Percentiles rank a stretch among this genome's conserved stretches.
These are phyloP conservation scores for Achlya flavicornis DNA, from an alignment of 2,888 invertebrate genomes.

Conservation along the genomic window DNA sequence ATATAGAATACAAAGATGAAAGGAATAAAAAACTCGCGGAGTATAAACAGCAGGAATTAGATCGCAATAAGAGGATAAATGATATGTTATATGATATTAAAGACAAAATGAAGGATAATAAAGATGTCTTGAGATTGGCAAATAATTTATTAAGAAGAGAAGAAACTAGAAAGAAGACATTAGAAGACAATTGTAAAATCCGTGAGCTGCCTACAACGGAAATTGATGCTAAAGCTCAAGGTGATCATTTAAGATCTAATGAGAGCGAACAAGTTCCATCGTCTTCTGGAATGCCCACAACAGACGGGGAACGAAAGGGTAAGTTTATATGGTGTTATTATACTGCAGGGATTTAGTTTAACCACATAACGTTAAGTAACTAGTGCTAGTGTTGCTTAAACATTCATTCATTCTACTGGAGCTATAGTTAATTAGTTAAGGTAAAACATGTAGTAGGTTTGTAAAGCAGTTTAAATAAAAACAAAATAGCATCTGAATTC, in stretches of 20 bases:
- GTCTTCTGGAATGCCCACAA: constrained; percentile 21
- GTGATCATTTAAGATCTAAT: constrained; percentile 47
- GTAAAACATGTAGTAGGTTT: too few relatives aligned
- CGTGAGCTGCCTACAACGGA: constrained; percentile 36
- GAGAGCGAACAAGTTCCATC: constrained; percentile 15
- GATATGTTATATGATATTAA: constrained; percentile 69
- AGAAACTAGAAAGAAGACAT: constrained; percentile 50
- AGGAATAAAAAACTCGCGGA: constrained; percentile 48
- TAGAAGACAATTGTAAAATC: constrained; percentile 36
- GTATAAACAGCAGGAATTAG: constrained; percentile 51
- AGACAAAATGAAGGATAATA: constrained; percentile 75
- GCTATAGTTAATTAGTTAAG: too few relatives aligned
- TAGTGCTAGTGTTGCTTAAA: too few relatives aligned
- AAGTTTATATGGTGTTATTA: neutral
- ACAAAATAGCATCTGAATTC: too few relatives aligned
- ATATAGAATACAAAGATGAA: constrained; percentile 45
- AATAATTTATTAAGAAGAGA: constrained; percentile 67
- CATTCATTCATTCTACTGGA: neutral
- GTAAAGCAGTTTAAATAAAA: too few relatives aligned
- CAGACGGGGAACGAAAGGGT: constrained; percentile 29
- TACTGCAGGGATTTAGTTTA: too few relatives aligned
- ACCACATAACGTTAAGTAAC: too few relatives aligned
- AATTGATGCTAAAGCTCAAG: constrained; percentile 59
- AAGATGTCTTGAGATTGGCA: constrained; percentile 69
- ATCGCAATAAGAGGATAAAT: constrained; percentile 64